Percentiles rank a stretch among this genome's conserved stretches.
Conservation (phyloP, 2,113 vertebrate genomes). For the Gymnarchus niloticus region DNA sequence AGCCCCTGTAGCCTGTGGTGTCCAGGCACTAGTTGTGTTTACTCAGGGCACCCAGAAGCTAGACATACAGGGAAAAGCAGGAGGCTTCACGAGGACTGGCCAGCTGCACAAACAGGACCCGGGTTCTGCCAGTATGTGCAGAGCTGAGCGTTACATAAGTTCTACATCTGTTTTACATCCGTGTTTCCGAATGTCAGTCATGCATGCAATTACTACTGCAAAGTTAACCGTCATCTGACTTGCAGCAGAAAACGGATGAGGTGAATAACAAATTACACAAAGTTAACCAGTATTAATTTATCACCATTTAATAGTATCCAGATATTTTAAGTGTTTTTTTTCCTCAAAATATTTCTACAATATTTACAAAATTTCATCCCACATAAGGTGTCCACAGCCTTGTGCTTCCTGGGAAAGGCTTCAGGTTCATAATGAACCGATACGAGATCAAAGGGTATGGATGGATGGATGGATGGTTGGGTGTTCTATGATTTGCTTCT, state of each 20-base stretch:
- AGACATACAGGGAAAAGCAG: not conserved
- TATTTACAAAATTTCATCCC: not conserved
- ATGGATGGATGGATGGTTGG: not conserved
- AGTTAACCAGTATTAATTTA: not conserved
- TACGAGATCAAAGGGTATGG: not conserved
- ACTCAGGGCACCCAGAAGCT: not conserved
- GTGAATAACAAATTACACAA: not conserved
- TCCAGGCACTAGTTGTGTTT: no score
- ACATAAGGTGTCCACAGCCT: not conserved
- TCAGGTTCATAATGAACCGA: no score
- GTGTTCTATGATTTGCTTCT: not conserved
- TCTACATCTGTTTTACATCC: not conserved
- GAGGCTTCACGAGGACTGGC: not conserved
- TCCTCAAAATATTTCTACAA: no score
- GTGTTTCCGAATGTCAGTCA: not conserved
- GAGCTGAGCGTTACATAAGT: not conserved
- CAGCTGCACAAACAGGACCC: conserved; percentile 35
- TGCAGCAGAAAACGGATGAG: not conserved
- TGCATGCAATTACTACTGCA: not conserved
- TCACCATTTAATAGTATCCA: not conserved
- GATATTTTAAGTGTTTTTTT: not conserved
- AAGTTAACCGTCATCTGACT: not conserved
- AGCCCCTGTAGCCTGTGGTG: no score
- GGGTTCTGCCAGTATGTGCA: not conserved
- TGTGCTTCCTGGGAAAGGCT: not conserved